These are phyloP conservation scores for Ectemnius continuus DNA, from an alignment of 2,888 invertebrate genomes.

Conservation along the genomic window DNA sequence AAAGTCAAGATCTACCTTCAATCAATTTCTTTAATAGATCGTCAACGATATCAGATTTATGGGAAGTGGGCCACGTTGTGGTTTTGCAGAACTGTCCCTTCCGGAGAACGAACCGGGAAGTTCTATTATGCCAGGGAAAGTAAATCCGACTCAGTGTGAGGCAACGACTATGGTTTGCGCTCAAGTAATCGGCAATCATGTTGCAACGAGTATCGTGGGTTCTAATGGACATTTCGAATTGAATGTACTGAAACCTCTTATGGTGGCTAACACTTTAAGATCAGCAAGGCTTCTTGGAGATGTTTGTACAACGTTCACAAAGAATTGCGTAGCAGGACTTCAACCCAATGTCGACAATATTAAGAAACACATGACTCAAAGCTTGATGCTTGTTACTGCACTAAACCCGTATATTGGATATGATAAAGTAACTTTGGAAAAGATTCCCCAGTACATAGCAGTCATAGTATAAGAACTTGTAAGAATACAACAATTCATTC, in stretches of 20 bases:
- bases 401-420: constrained; percentile 99
- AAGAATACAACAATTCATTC: constrained; percentile 43
- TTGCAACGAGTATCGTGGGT: constrained; percentile 94
- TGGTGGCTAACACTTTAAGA: constrained; percentile 94
- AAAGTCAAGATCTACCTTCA: background rate
- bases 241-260: constrained; percentile 99
- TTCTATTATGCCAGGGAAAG: constrained; percentile 99
- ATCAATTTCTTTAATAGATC: constrained; percentile 79
- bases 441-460: background rate
- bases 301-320: constrained; percentile 89
- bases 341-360: constrained; percentile 88
- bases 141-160: constrained; percentile 99
- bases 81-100: constrained; percentile 93
- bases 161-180: constrained; percentile 98
- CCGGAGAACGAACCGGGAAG: constrained; percentile 99
- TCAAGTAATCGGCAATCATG: constrained; percentile 99
- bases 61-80: constrained; percentile 97
- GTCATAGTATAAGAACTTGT: constrained; percentile 9
- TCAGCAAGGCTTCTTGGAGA: constrained; percentile 94
- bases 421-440: constrained; percentile 84
- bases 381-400: constrained; percentile 98
- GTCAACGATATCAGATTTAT: constrained; percentile 95
- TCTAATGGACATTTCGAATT: constrained; percentile 98
- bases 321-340: constrained; percentile 92
- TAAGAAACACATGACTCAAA: constrained; percentile 91